Conservation (phyloP, 2,797 vertebrate genomes). For the Emydoidea blandingii region DNA sequence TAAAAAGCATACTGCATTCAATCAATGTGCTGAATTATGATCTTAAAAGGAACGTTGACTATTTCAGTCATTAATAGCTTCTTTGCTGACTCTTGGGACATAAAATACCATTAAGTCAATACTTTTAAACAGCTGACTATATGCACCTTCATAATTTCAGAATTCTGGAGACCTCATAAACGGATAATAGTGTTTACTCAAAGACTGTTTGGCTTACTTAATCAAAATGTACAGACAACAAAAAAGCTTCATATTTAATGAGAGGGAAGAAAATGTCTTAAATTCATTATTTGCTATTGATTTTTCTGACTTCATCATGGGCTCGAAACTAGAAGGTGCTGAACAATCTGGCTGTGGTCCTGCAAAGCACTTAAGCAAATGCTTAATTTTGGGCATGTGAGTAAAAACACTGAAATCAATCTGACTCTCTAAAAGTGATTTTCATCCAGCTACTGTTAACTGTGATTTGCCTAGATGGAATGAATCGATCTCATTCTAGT, state of each 20-base stretch:
- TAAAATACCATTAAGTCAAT: background rate
- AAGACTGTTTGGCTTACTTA: background rate
- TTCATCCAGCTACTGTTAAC: background rate
- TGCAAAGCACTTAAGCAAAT: slow-evolving; percentile 10
- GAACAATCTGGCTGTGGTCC: background rate
- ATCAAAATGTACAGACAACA: background rate
- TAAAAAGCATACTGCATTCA: slow-evolving; percentile 2
- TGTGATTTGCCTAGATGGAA: background rate
- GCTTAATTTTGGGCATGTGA: background rate
- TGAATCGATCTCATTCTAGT: background rate
- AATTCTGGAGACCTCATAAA: background rate
- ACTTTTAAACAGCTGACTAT: background rate
- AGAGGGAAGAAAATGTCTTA: background rate
- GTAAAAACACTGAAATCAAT: background rate
- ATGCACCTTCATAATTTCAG: background rate
- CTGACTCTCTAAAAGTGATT: background rate
- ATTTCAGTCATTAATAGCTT: background rate
- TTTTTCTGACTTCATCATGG: background rate
- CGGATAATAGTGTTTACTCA: background rate
- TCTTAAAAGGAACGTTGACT: background rate
- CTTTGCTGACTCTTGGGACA: slow-evolving; percentile 23
- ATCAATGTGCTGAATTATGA: slow-evolving; percentile 18
- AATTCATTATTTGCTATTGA: background rate
- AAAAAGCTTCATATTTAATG: background rate
- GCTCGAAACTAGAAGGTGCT: background rate